Evolutionary conservation across 2,113 vertebrate species (phyloP).

Genomic region (Phyllostomus discolor): DNA sequence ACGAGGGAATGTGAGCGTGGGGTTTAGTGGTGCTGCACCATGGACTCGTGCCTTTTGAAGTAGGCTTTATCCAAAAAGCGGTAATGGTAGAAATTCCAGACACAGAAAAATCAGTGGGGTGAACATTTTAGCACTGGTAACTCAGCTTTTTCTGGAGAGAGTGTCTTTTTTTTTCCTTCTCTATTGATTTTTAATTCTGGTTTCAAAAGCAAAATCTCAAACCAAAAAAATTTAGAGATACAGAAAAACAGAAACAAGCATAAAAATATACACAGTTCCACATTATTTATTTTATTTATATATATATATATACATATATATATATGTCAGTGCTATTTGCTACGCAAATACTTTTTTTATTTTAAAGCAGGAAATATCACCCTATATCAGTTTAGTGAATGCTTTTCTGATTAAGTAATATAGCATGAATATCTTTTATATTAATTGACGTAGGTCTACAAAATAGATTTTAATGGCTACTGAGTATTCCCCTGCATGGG

Average conservation of each 20-base stretch:
- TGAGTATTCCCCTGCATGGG: background rate
- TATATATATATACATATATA: too few species aligned
- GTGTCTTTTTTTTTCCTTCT: background rate
- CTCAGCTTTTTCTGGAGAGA: background rate
- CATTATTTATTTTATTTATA: background rate
- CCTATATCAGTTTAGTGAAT: background rate
- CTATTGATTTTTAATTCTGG: background rate
- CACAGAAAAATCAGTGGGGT: background rate
- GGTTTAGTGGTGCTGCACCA: background rate
- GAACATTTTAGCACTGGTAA: background rate
- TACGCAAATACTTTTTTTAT: background rate
- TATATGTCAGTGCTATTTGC: background rate
- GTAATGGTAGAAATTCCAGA: background rate
- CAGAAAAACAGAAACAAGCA: background rate
- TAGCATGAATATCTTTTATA: background rate
- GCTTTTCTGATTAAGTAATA: background rate
- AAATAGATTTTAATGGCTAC: background rate
- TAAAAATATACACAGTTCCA: background rate
- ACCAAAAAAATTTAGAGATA: background rate
- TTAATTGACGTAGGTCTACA: background rate
- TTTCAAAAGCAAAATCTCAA: conserved; percentile 33
- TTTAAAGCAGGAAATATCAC: background rate
- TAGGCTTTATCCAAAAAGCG: background rate
- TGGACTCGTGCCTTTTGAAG: background rate
- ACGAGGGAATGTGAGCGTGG: rapidly evolving